Base-by-base conservation (phyloP, 1,140 invertebrate genomes). In the Hermatobates lingyangjiaoensis region DNA sequence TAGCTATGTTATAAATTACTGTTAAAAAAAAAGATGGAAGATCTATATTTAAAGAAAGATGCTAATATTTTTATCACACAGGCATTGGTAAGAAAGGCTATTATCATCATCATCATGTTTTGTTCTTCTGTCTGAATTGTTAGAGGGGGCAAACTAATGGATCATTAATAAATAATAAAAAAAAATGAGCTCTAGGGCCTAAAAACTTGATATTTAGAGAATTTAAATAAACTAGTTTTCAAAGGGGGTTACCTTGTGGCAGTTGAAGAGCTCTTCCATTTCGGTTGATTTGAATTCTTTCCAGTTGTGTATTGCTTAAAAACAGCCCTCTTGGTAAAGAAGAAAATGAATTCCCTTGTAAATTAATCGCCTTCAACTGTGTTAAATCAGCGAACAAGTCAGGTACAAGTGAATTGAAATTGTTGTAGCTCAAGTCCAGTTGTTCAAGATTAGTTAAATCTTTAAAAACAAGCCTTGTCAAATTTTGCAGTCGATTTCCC, bases 351-450 rank as follows among this genome's bases (percentile, higher is more conserved):
- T 80, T 81, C 12, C 63, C 66, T 52, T 67, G 72, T 40, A 81
- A 63, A 57, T 73, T 74, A n/a, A 80, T 59, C 52, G 68, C 67
- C 50, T 66, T 70, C 14, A 82, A 63, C 54, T 74, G 74, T 25
- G 59, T 64, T 23, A 81, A 59, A 44, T 73, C 66, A 1, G 65
- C 63, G 56, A 81, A 80, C 30, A 77, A 64, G 46, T 73, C 68
- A 2, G 66, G 58, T 2, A 71, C 66, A 34, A 81, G 64, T 24
- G 68, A 64, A 24, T 69, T 69, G 48, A 83, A 65, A n/a, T 69
- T 64, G 60, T 81, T 81, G 5, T 64, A 65, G 56, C 71, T 74
- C 20, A 81, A 55, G 62, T 79, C 77, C 49, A 81, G 64, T 57
- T 71, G 69, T 57, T 70, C 63, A 12, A 81, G 61, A 3, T 72